Percentiles rank a stretch among this genome's conserved stretches.
phyloP scores from a whole-genome alignment of 1,140 invertebrate genomes.

The Neodiprion virginianus region DNA sequence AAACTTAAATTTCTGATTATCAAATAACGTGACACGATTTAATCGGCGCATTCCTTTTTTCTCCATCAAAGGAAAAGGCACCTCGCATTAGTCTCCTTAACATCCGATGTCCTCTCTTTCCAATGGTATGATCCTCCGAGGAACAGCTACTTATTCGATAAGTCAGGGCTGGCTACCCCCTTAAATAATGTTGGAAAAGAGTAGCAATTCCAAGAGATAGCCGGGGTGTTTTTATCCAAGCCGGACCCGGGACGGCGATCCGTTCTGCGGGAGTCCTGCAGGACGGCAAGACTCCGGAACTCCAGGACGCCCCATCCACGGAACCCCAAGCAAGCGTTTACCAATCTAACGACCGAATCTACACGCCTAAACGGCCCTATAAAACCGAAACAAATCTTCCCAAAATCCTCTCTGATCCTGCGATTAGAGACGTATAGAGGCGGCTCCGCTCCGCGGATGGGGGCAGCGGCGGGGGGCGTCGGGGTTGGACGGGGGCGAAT shows the following conservation, averaged over 20 bases:
- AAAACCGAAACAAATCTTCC: slow-evolving; percentile 55
- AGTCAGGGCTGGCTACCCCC: neutral
- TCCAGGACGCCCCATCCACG: neutral
- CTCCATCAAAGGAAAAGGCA: too few species aligned
- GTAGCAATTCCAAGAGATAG: neutral
- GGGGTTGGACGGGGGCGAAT: slow-evolving; percentile 24
- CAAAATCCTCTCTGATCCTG: slow-evolving; percentile 42
- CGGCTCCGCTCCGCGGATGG: slow-evolving; percentile 5
- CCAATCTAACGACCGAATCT: slow-evolving; percentile 55
- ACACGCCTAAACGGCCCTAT: slow-evolving; percentile 54
- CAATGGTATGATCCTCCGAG: too few species aligned
- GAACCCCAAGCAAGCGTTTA: slow-evolving; percentile 27
- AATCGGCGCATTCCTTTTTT: too few species aligned
- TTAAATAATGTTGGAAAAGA: neutral
- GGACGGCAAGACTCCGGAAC: neutral
- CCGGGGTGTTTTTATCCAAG: neutral
- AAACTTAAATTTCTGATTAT: too few species aligned
- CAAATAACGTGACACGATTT: too few species aligned
- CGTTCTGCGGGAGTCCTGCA: neutral
- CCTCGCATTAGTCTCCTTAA: too few species aligned
- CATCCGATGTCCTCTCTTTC: too few species aligned
- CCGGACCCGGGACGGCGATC: neutral
- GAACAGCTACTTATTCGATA: too few species aligned
- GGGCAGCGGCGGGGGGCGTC: neutral
- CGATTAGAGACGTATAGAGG: slow-evolving; percentile 12